Evolutionary conservation across 1,140 invertebrate species (phyloP).

Genomic region (Bombus confusus): DNA sequence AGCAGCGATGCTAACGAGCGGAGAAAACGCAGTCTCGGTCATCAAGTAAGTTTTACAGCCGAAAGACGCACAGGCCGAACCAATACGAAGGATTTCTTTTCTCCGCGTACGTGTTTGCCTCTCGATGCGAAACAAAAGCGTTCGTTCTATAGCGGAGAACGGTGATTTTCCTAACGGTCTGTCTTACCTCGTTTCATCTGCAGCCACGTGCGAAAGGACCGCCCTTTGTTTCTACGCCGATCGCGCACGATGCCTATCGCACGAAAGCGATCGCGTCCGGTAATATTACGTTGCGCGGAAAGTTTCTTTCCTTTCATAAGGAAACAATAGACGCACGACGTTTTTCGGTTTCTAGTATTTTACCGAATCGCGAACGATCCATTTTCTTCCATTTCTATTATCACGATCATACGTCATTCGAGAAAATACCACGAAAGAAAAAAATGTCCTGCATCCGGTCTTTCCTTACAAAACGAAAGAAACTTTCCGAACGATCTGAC

Average conservation of each 20-base stretch:
- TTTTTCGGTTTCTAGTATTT: too few relatives aligned
- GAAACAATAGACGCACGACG: too few relatives aligned
- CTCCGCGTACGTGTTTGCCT: not conserved
- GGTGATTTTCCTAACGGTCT: not conserved
- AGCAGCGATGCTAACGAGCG: not conserved
- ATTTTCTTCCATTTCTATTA: too few relatives aligned
- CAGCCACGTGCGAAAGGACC: not conserved
- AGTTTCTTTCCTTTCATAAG: too few relatives aligned
- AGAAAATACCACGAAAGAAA: too few relatives aligned
- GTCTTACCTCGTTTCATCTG: not conserved
- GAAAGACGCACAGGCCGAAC: not conserved
- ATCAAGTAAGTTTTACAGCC: not conserved
- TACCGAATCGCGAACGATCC: too few relatives aligned
- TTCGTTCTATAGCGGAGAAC: not conserved
- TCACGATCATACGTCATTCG: too few relatives aligned
- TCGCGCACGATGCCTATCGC: not conserved
- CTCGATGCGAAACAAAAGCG: not conserved
- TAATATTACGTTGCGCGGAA: too few relatives aligned
- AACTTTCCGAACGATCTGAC: too few relatives aligned
- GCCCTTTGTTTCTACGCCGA: not conserved
- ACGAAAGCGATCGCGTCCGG: not conserved
- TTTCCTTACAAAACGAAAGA: too few relatives aligned
- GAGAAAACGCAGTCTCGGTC: not conserved
- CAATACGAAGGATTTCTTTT: not conserved
- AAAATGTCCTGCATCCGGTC: too few relatives aligned